Base-by-base conservation (phyloP, 2,113 vertebrate species). In the Uropsilus gracilis region DNA sequence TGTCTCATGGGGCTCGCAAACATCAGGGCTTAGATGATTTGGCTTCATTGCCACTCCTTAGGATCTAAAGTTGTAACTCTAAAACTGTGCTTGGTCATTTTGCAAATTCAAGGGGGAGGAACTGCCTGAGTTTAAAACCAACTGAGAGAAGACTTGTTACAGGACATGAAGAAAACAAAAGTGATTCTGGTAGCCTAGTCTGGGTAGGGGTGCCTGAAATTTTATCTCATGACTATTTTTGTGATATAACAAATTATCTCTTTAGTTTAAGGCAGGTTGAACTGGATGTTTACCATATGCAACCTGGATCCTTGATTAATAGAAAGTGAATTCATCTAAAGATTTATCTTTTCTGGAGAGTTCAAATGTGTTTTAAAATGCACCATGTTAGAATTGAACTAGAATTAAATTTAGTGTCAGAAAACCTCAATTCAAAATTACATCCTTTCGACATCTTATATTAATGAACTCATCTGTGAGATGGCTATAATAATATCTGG, bases 331-430 rank as follows among this genome's bases (percentile, higher is more conserved):
- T 37, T 86, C 6, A 83, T 53, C 59, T 26, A 24, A 90, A 32
- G 30, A 46, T 89, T 90, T 89, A 48, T n/a, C n/a, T 73, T 86
- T 86, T 89, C 44, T 64, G 68, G n/a, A 44, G 22, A 86, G 57
- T 77, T 96, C 37, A 92, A 55, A 61, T 77, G 32, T 76, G 81
- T 44, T 4, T 12, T 85, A 59, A 81, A 55, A n/a, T 18, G 6
- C 14, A 46, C 26, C 30, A 44, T 86, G 22, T 73, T 77, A 85
- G 18, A 92, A 81, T 13, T 90, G 32, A 91, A 83, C 3, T 55
- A 61, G 14, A 87, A 76, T 26, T 72, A 71, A 93, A 90, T 90
- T 22, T 89, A 1, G 68, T 64, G 37, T 61, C n/a, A 86, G 61
- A 69, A 93, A 75, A 61, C 10, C 17, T 84, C 18, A 76, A 72